Evolutionary conservation across 2,113 vertebrate species (phyloP).

Genomic region (Tilapia sparmanii): DNA sequence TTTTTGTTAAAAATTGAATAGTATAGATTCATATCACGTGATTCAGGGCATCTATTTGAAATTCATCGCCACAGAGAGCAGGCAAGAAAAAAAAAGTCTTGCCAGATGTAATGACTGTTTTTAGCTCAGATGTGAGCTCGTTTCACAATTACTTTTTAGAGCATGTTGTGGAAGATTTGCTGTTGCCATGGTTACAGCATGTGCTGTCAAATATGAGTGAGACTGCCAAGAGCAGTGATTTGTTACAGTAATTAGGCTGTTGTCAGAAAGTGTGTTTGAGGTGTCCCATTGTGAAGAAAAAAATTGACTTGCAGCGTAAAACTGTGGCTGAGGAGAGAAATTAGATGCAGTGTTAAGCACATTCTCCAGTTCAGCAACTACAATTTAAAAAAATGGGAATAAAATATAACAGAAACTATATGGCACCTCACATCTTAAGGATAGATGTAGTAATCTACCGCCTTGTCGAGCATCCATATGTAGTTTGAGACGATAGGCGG

Average conservation of each 20-base stretch:
- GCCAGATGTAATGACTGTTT: background rate
- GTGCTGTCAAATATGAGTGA: slow-evolving; percentile 15
- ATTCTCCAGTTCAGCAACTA: background rate
- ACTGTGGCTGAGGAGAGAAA: background rate
- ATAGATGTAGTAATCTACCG: background rate
- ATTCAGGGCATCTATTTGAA: background rate
- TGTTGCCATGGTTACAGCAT: slow-evolving; percentile 47
- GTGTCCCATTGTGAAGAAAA: background rate
- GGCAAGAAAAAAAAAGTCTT: background rate
- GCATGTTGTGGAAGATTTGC: slow-evolving; percentile 7
- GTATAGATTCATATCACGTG: background rate
- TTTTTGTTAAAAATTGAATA: background rate
- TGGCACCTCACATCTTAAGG: background rate
- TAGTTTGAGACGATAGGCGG: background rate
- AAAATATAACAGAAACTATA: background rate
- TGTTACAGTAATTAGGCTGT: slow-evolving; percentile 26
- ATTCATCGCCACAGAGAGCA: background rate
- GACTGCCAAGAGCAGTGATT: slow-evolving; percentile 15
- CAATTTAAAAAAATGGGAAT: background rate
- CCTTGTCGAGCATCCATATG: background rate
- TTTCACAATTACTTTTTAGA: background rate
- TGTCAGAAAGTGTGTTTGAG: slow-evolving; percentile 17
- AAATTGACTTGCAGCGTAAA: background rate
- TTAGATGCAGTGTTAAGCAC: background rate
- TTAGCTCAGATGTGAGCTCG: background rate